Base-by-base conservation (phyloP, 1,140 invertebrate genomes). In the Penaeus chinensis region DNA sequence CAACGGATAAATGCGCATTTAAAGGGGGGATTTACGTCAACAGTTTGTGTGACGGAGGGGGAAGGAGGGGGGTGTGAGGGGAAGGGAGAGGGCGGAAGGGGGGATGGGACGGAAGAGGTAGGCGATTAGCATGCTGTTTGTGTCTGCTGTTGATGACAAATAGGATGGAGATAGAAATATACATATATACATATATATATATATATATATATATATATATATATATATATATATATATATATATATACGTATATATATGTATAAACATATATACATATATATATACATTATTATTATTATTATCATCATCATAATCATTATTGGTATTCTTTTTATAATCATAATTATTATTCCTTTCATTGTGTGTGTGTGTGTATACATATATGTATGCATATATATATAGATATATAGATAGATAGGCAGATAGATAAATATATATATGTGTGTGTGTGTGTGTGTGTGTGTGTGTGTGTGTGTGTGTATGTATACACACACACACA, bases 1-100 rank as follows among this genome's bases (percentile, higher is more conserved):
- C 84, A 79, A 79, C 76, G 84, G 84, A 80, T 85, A 79, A 85
- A 85, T 60, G 42, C 42, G 84, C 62, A 85, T 85, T 85, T 79
- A 85, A 60, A 65, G 22, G 54, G 71, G 61, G 76, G 61, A 60
- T 66, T 74, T 74, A 74, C 27, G 27, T 74, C 66, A 66, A 69
- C 63, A 42, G 82, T 71, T 19, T 74, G 71, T 74, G 11, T 74
- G 71, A 37, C 18, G 71, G 20, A 8, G 42, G 24, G n/a, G 24
- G 8, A 24, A 7, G 13, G 19, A 10, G 20, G 27, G 24, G 5
- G 24, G 69, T 0, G 8, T 8, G 4, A 24, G n/a, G 69, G 69
- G 24, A 10, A 7, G 16, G 71, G 3, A 4, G 20, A 24, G 24
- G 24, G 4, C n/a, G 32, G 32, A 71, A 3, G 32, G n/a, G 18